phyloP scores from a whole-genome alignment of 1,140 invertebrate genomes.

The Drosophila ohnishii region DNA sequence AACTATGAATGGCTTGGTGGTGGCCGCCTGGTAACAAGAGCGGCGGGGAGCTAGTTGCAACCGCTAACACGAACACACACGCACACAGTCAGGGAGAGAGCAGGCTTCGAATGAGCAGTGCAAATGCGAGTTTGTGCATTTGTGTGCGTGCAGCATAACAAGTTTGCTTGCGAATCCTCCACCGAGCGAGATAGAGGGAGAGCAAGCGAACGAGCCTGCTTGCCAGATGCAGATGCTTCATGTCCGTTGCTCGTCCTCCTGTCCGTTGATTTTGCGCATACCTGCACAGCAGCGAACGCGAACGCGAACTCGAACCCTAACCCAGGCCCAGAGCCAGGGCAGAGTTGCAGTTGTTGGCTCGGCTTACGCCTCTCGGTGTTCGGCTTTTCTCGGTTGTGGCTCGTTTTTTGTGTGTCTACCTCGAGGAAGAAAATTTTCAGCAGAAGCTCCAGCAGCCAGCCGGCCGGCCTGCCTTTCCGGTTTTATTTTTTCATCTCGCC shows the following conservation, averaged over 20 bases:
- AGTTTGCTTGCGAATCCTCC: constrained; percentile 56
- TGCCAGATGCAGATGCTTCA: constrained; percentile 36
- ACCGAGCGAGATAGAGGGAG: constrained; percentile 5
- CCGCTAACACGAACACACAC: constrained; percentile 26
- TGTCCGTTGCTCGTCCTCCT: neutral
- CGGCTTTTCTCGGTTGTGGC: constrained; percentile 5
- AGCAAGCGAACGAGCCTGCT: neutral
- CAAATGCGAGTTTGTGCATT: neutral
- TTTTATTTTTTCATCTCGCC: constrained; percentile 37
- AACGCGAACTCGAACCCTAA: constrained; percentile 5
- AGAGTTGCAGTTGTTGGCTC: constrained; percentile 9
- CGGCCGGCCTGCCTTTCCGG: constrained; percentile 45
- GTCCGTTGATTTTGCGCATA: constrained; percentile 30
- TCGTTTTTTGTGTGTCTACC: constrained; percentile 67
- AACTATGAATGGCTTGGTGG: constrained; percentile 20
- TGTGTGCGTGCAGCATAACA: constrained; percentile 54
- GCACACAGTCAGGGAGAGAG: constrained; percentile 7
- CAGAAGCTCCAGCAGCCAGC: constrained; percentile 7
- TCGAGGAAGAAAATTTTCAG: constrained; percentile 60
- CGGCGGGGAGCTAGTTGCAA: constrained; percentile 20
- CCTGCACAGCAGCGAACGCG: constrained; percentile 20
- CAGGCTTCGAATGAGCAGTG: constrained; percentile 14
- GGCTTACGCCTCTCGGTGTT: neutral
- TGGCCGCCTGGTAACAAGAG: constrained; percentile 35
- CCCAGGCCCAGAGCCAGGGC: neutral